Base-by-base conservation (phyloP, 1,140 invertebrate genomes). In the Latrodectus geometricus region DNA sequence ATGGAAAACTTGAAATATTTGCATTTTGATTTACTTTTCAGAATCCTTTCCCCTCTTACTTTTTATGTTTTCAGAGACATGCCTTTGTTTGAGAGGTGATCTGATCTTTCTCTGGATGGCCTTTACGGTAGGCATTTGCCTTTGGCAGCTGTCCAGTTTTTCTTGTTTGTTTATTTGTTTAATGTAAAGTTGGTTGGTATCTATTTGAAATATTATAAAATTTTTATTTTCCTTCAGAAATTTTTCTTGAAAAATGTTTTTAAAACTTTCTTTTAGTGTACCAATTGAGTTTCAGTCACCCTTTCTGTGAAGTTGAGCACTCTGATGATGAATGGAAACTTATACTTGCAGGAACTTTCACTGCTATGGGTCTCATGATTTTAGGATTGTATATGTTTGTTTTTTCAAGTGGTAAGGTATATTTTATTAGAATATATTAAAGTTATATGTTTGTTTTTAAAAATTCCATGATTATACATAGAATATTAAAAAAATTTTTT, bases 321-420 rank as follows among this genome's bases (percentile, higher is more conserved):
- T 56, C 85, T 52, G 76, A 50, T n/a, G 77, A 35, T 35, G 85
- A 87, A 68, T 87, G 85, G 85, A 87, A 87, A 74, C 61, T 80
- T 9, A 87, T 87, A 12, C 65, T 87, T 54, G 85, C 85, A 9
- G 61, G 85, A 20, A 66, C 85, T 52, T 87, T 87, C 66, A 87
- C 85, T 50, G 77, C 85, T 17, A 87, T 87, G 85, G 85, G 85
- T 17, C 35, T 87, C 0, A 87, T 80, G 72, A 80, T 56, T 50
- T 68, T 87, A 48, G 85, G 76, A 72, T 65, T 87, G 17, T 87
- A 87, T 52, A 15, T 80, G 9, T 87, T 35, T 35, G 35, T 35
- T 35, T 35, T 35, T 35, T 35, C 35, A 35, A 35, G 35, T 5
- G 35, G 35, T 35, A 35, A 35, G 35, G n/a, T n/a, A 35, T 35